phyloP scores from a whole-genome alignment of 2,113 vertebrate species.

The Craseonycteris thonglongyai region DNA sequence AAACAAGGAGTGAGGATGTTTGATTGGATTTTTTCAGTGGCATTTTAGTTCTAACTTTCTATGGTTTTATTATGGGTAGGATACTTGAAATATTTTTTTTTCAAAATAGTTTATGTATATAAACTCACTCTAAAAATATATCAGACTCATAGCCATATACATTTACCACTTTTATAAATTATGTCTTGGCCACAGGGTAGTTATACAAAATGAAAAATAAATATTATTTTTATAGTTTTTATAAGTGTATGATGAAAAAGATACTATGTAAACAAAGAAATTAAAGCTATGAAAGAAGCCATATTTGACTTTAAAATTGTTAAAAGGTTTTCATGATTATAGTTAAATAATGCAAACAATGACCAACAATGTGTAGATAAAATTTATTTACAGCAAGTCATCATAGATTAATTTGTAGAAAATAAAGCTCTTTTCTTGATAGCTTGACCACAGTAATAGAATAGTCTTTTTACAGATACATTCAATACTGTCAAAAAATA shows the following conservation, averaged over 20 bases:
- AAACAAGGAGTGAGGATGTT: neutral
- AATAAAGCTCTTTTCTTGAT: neutral
- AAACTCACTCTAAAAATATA: neutral
- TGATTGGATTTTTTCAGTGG: neutral
- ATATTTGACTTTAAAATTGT: conserved; percentile 8
- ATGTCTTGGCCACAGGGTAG: neutral
- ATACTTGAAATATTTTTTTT: neutral
- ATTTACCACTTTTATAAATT: conserved; percentile 4
- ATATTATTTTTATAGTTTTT: neutral
- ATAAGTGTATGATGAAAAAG: neutral
- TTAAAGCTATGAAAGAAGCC: neutral
- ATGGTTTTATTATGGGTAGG: neutral
- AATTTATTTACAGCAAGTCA: neutral
- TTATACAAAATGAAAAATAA: neutral
- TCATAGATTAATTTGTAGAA: neutral
- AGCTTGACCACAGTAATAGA: neutral
- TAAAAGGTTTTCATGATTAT: neutral
- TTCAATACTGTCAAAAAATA: neutral
- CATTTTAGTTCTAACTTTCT: neutral
- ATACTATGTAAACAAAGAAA: neutral
- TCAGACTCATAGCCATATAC: neutral
- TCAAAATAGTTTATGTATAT: neutral
- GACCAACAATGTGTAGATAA: neutral
- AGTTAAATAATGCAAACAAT: neutral
- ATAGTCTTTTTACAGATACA: neutral